phyloP scores from a whole-genome alignment of 2,113 vertebrate genomes.

The Ursus arctos region DNA sequence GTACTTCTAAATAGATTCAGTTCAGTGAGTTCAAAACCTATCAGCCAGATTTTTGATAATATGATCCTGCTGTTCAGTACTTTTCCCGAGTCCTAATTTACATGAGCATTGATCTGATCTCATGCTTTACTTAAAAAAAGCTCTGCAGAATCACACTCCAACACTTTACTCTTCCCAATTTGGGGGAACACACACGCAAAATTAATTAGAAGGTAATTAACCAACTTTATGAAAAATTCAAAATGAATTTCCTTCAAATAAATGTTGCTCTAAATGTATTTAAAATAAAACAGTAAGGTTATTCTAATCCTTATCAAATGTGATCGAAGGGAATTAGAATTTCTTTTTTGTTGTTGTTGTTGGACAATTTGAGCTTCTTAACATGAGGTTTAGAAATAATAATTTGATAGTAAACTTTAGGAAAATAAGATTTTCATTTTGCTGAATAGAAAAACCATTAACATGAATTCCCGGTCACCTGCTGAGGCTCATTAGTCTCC shows the following conservation, averaged over 20 bases:
- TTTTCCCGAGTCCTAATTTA: constrained; percentile 60
- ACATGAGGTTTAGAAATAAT: not conserved
- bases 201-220: constrained; percentile 57
- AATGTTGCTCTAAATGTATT: not conserved
- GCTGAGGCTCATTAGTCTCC: not conserved
- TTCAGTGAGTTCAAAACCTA: constrained; percentile 70
- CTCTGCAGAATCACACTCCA: not conserved
- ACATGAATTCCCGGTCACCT: not conserved
- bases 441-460: not conserved
- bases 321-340: not conserved
- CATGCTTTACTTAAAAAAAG: not conserved
- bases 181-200: not conserved
- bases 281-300: not conserved
- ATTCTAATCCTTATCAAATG: not conserved
- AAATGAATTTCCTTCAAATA: constrained; percentile 4
- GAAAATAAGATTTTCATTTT: not conserved
- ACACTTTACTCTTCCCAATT: not conserved
- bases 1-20: constrained; percentile 64
- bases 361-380: not conserved
- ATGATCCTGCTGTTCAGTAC: constrained; percentile 66
- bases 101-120: constrained; percentile 23
- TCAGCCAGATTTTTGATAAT: constrained; percentile 67
- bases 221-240: constrained; percentile 51
- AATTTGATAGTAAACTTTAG: not conserved
- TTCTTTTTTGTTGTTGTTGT: not conserved